Conservation (phyloP, 2,888 invertebrate species). For the Agrilus mali region DNA sequence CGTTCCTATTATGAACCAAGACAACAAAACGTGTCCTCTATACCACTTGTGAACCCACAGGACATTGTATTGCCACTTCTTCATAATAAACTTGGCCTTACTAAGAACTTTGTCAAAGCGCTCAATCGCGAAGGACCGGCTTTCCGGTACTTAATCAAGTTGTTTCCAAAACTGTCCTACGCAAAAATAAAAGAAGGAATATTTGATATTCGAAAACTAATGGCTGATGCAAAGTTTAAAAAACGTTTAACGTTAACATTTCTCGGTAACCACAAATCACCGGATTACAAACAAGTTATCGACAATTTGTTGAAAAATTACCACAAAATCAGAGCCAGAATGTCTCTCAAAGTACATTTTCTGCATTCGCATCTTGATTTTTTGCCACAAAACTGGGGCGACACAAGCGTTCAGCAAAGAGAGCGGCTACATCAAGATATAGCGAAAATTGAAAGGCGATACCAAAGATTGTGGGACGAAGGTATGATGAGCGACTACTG, state of each 20-base stretch:
- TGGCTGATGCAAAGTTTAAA: too few relatives aligned
- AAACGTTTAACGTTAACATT: too few relatives aligned
- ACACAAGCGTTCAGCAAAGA: conserved; percentile 9
- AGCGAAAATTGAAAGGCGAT: conserved; percentile 2
- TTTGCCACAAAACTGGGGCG: conserved; percentile 18
- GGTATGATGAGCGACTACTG: conserved; percentile 8
- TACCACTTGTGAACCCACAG: conserved; percentile 3
- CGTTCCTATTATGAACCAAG: conserved; percentile 2
- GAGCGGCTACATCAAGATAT: conserved; percentile 6
- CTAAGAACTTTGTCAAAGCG: conserved; percentile 7
- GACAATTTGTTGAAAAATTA: conserved; percentile 8
- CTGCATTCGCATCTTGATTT: conserved; percentile 19
- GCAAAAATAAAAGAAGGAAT: conserved; percentile 11
- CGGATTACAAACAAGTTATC: conserved; percentile 10
- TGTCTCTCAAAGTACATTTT: conserved; percentile 20
- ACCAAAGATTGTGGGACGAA: conserved; percentile 9
- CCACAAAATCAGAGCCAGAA: conserved; percentile 13
- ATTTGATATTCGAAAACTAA: too few relatives aligned
- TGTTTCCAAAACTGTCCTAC: conserved; percentile 7
- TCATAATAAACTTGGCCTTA: conserved; percentile 9
- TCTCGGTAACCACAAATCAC: conserved; percentile 10
- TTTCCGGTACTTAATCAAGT: conserved; percentile 6
- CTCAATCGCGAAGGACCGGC: conserved; percentile 3
- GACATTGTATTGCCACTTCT: conserved; percentile 5
- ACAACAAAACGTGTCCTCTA: too few relatives aligned